phyloP scores from a whole-genome alignment of 2,888 invertebrate species.

The Xanthia togata region DNA sequence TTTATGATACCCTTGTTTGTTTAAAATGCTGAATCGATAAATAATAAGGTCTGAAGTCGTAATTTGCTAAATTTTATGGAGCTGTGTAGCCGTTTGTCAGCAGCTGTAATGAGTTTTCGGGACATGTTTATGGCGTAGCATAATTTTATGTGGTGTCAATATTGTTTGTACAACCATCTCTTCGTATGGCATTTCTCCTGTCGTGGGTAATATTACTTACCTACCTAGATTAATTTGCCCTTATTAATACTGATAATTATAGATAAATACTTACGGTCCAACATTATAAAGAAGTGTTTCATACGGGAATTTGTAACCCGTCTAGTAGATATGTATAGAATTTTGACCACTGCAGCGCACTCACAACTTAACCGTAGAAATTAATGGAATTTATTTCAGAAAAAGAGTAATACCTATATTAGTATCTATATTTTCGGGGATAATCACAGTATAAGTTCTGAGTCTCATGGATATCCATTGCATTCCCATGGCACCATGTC shows the following conservation, averaged over 20 bases:
- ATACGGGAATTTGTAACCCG: no score
- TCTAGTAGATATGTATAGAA: not conserved
- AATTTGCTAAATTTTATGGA: constrained; percentile 35
- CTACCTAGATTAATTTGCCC: not conserved
- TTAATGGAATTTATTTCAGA: not conserved
- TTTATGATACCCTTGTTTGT: constrained; percentile 48
- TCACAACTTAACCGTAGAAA: not conserved
- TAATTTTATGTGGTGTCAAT: not conserved
- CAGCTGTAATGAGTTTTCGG: constrained; percentile 26
- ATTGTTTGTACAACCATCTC: not conserved
- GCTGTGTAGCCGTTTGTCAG: constrained; percentile 15
- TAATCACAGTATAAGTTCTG: not conserved
- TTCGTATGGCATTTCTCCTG: not conserved
- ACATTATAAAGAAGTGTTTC: no score
- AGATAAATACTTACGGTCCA: not conserved
- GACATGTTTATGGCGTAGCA: constrained; percentile 15
- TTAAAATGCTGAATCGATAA: constrained; percentile 57
- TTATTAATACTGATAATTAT: no score
- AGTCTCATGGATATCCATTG: not conserved
- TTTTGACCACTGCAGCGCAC: not conserved
- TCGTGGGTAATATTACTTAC: not conserved
- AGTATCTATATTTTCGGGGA: no score
- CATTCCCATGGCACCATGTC: not conserved
- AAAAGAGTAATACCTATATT: no score
- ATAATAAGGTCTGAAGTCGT: constrained; percentile 31